Evolutionary conservation across 2,797 vertebrate genomes (phyloP).

Genomic region (Chromobotia macracanthus): DNA sequence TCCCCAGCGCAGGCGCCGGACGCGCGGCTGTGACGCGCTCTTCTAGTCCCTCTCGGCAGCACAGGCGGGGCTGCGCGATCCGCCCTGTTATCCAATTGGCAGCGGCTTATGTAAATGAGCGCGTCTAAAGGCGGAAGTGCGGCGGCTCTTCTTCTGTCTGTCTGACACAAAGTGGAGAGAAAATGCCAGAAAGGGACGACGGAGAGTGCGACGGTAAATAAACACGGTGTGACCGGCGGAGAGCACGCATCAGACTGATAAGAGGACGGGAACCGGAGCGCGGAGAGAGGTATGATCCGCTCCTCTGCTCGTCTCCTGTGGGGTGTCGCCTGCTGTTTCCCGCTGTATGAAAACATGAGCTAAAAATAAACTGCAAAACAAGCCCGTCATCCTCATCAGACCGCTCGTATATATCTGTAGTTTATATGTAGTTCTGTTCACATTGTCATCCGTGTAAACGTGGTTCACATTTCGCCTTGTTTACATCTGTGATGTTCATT

Average conservation of each 20-base stretch:
- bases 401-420: background rate
- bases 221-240: slow-evolving; percentile 44
- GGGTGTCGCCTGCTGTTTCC: slow-evolving; percentile 9
- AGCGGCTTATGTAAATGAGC: slow-evolving; percentile 12
- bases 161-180: slow-evolving; percentile 24
- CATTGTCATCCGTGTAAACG: background rate
- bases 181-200: slow-evolving; percentile 42
- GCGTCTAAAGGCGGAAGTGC: slow-evolving; percentile 38
- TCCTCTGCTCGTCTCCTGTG: background rate
- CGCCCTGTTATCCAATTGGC: slow-evolving; percentile 8
- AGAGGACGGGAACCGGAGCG: background rate
- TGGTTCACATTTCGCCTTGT: background rate
- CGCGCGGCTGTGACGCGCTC: background rate
- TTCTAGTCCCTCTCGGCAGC: background rate
- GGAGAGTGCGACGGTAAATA: slow-evolving; percentile 36
- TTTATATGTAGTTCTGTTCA: background rate
- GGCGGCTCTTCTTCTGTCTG: background rate
- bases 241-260: slow-evolving; percentile 8
- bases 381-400: no score
- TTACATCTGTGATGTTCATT: background rate
- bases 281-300: slow-evolving; percentile 59
- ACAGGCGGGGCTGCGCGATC: background rate
- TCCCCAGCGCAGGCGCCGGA: background rate
- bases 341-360: background rate
- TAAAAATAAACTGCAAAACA: no score